A percentile compares a stretch with the other conserved stretches of the same genome.
Evolutionary conservation across 2,113 vertebrate genomes (phyloP).

Genomic region (Calyptommatus sinebrachiatus): DNA sequence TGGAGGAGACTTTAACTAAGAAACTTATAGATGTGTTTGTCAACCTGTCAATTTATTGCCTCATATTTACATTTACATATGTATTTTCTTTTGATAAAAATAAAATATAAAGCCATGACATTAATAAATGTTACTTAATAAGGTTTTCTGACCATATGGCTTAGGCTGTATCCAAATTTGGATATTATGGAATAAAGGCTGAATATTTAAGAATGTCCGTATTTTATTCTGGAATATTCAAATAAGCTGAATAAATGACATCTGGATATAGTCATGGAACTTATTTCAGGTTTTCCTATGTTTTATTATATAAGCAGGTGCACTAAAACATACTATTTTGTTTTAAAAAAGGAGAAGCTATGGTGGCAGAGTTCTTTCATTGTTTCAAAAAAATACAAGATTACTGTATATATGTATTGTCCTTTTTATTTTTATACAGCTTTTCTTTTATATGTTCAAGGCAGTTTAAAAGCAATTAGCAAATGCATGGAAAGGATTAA

Average conservation of each 20-base stretch:
- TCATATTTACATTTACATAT: not conserved
- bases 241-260: no score
- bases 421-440: no score
- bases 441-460: no score
- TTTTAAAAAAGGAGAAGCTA: slow-evolving; percentile 43
- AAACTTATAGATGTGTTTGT: not conserved
- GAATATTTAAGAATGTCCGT: no score
- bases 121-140: not conserved
- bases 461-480: no score
- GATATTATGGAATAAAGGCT: no score
- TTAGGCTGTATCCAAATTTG: not conserved
- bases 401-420: slow-evolving; percentile 33
- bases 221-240: no score
- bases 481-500: no score
- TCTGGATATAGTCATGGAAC: slow-evolving; percentile 15
- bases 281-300: not conserved
- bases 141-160: slow-evolving; percentile 42
- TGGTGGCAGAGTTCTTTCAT: slow-evolving; percentile 51
- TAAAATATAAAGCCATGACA: not conserved
- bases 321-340: slow-evolving; percentile 51
- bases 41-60: not conserved
- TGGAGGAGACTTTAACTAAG: not conserved
- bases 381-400: not conserved
- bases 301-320: slow-evolving; percentile 50
- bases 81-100: not conserved